Base-by-base conservation (phyloP, 2,888 invertebrate species). In the Orchestes rusci region DNA sequence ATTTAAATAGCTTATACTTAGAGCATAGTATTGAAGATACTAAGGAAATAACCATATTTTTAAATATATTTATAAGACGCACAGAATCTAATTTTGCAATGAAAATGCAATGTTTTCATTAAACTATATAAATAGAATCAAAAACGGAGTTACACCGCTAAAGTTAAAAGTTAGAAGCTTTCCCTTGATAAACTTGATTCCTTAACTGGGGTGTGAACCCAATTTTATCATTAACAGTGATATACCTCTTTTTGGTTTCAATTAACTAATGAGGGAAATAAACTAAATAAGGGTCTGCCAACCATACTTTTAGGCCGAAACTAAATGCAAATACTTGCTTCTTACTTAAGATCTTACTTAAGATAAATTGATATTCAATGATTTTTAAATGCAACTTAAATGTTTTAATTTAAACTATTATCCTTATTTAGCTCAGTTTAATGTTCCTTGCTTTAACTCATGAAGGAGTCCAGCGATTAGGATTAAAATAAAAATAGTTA, bases 231-330 rank as follows among this genome's bases (percentile, higher is more conserved):
- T 41, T 41, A 41, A 41, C 41, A 41, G 41, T 41, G 41, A 28
- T 28, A 34, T 41, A 34, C 41, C 41, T 23, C 41, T 41, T 28
- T 40, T 40, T 41, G 41, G 41, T 41, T 41, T 41, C 41, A 34
- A 30, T 31, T 31, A 31, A 31, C n/a, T n/a, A n/a, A n/a, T n/a
- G n/a, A n/a, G n/a, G n/a, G n/a, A n/a, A n/a, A n/a, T n/a, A n/a
- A n/a, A n/a, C n/a, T 30, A 30, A 39, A 32, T 32, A 32, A 16
- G 16, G 32, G 15, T 32, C 16, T 3, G 10, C 10, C 3, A 10
- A 35, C 19, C 35, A 35, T n/a, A 35, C 7, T 17, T 35, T 35
- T 35, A 35, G 19, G 35, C 20, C 35, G 35, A 35, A 35, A 35
- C 19, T 35, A 35, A 35, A 35, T 18, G 15, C 35, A 18, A 18